phyloP scores from a whole-genome alignment of 2,888 invertebrate species.

The Allolobophora icterica region DNA sequence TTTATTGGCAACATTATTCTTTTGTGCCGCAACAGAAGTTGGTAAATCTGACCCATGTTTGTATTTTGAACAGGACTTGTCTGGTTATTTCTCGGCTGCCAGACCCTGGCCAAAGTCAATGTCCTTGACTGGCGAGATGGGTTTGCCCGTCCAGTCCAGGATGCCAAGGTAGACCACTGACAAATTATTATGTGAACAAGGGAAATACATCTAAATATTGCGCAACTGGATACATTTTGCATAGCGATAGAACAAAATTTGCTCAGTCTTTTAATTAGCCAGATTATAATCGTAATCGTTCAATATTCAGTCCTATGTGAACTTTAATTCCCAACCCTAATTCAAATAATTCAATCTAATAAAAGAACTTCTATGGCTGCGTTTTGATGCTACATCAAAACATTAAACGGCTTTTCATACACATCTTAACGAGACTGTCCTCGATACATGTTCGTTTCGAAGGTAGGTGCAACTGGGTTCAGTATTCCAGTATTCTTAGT shows the following conservation, averaged over 20 bases:
- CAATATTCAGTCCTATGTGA: too few relatives aligned
- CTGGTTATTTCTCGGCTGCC: constrained; percentile 65
- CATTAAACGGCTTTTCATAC: neutral
- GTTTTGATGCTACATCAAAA: neutral
- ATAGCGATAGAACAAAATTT: neutral
- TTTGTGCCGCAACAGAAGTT: neutral
- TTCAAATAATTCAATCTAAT: neutral
- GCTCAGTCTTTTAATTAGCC: neutral
- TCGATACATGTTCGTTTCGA: neutral
- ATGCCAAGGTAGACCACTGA: constrained; percentile 23
- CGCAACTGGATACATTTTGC: neutral
- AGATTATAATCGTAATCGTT: neutral
- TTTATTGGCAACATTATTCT: neutral
- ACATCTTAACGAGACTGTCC: too few relatives aligned
- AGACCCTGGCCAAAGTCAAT: constrained; percentile 58
- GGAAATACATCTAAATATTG: neutral
- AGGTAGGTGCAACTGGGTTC: neutral
- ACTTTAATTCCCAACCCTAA: neutral
- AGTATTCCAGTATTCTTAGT: too few relatives aligned
- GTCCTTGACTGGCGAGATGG: constrained; percentile 61
- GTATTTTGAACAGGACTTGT: constrained; percentile 56
- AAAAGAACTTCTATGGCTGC: neutral
- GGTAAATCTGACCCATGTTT: neutral
- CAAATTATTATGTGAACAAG: neutral
- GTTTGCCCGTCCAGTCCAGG: constrained; percentile 54